Evolutionary conservation across 2,888 invertebrate genomes (phyloP), one percentile per base, ranked within the genome.

Genomic region (Willowsia nigromaculata): DNA sequence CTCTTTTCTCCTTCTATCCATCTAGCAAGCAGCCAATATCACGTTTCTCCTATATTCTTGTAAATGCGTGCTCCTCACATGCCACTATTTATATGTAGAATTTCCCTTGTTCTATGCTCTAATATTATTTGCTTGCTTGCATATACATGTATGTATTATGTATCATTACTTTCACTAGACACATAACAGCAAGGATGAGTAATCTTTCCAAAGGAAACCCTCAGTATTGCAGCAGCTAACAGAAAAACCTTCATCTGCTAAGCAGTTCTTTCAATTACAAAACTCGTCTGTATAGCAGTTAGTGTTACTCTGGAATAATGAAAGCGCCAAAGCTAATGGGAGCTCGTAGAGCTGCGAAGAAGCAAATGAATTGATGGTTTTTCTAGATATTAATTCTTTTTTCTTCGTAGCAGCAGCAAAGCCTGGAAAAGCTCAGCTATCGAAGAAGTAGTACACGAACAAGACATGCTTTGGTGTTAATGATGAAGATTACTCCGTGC

Each of bases 351-450:
- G 43, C 59, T 56, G n/a, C n/a, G 47, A 78, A 85, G 76, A 40
- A 85, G 40, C 85, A 81, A 87, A 81, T 87, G 87, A 87, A 87
- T 87, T 87, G 87, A 87, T 87, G 80, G 80, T 47, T 81, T 74
- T 87, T 22, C 68, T 56, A 25, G 87, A 81, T 87, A 87, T 87
- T 87, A 62, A 85, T 87, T 86, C 68, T 33, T 40, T 50, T 47
- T 65, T 65, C 65, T 76, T 74, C 74, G n/a, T 83, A 27, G 27
- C 2, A 15, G 11, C 1, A 33, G 25, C 37, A 9, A n/a, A 18
- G 22, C 25, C 25, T 22, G 59, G 25, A 15, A 40, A 50, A 27
- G 27, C 47, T 76, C 25, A 27, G 50, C 76, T 18, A 2, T 27
- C n/a, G 6, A 76, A 50, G 18, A 50, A 76, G 30, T 25, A 5